Evolutionary conservation across 2,113 vertebrate species (phyloP).

Genomic region (Acanthochromis polyacanthus): DNA sequence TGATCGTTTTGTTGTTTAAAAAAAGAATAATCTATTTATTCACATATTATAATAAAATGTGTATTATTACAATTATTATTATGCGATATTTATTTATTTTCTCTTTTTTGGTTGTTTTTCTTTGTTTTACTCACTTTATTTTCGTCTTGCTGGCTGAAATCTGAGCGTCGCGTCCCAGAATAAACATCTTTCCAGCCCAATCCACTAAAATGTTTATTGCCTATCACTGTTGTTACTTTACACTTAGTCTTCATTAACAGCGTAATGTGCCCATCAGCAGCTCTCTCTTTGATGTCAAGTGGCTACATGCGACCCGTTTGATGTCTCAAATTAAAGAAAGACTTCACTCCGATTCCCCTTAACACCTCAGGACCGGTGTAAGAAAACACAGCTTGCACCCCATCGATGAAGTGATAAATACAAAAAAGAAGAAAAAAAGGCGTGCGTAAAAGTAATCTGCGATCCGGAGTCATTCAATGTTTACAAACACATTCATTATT

Average conservation of each 20-base stretch:
- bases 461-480: constrained; percentile 32
- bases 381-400: constrained; percentile 35
- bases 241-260: constrained; percentile 87
- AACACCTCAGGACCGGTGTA: constrained; percentile 50
- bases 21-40: constrained; percentile 7
- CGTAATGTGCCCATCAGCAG: constrained; percentile 83
- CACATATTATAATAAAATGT: constrained; percentile 11
- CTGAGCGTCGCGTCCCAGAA: constrained; percentile 20
- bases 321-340: constrained; percentile 89
- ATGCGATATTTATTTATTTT: neutral
- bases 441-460: constrained; percentile 11
- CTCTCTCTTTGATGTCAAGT: constrained; percentile 87
- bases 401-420: constrained; percentile 21
- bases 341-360: constrained; percentile 76
- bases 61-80: neutral
- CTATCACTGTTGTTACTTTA: constrained; percentile 80
- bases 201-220: constrained; percentile 71
- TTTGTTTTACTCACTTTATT: neutral
- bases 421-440: constrained; percentile 15
- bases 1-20: constrained; percentile 52
- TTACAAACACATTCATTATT: constrained; percentile 7
- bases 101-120: neutral
- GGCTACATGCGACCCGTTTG: constrained; percentile 86
- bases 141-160: neutral
- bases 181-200: constrained; percentile 56